A percentile compares a stretch with the other conserved stretches of the same genome.
phyloP scores from a whole-genome alignment of 2,113 vertebrate genomes.

The Turdus rufiventris region DNA sequence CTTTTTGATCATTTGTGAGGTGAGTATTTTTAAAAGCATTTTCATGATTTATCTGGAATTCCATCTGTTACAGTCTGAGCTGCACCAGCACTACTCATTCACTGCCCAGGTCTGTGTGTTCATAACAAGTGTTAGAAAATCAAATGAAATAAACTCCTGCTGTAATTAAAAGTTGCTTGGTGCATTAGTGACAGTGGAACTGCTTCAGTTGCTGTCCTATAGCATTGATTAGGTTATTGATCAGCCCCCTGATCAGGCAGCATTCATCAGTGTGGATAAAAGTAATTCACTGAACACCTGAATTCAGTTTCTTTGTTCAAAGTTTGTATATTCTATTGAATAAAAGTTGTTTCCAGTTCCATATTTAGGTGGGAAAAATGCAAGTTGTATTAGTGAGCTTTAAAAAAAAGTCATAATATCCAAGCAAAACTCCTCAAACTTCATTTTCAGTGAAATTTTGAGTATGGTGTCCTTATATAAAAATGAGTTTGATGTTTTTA shows the following conservation, averaged over 20 bases:
- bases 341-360: background rate
- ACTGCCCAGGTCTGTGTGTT: background rate
- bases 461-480: background rate
- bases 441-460: background rate
- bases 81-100: background rate
- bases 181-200: background rate
- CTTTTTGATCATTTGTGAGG: background rate
- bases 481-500: background rate
- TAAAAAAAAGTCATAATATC: background rate
- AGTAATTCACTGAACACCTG: background rate
- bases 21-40: background rate
- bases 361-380: background rate
- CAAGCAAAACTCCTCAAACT: background rate
- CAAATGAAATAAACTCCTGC: background rate
- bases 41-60: background rate
- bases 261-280: accelerated
- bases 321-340: background rate
- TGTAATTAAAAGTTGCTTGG: background rate
- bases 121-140: slow-evolving; percentile 2
- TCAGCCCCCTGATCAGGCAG: background rate
- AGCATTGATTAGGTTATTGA: background rate
- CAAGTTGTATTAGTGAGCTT: background rate
- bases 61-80: background rate
- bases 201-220: accelerated
- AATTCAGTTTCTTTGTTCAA: background rate